Conservation (phyloP, 2,797 vertebrate genomes). For the Glossophaga mutica region DNA sequence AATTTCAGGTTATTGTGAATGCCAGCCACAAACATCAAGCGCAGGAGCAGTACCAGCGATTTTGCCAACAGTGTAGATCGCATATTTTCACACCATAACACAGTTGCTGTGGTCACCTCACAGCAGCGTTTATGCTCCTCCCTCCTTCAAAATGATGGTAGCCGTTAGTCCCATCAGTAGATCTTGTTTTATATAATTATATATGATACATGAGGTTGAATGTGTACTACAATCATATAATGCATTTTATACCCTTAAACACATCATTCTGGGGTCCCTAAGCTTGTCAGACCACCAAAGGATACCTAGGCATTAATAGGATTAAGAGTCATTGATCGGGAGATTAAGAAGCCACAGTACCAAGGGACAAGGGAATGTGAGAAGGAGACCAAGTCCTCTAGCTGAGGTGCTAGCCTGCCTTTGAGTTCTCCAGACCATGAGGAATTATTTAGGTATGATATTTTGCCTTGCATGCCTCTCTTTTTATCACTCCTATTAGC, state of each 20-base stretch:
- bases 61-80: background rate
- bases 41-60: background rate
- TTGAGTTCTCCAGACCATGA: background rate
- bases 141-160: background rate
- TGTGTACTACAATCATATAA: background rate
- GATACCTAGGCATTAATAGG: background rate
- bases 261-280: background rate
- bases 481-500: background rate
- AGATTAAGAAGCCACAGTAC: background rate
- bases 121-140: background rate
- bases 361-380: background rate
- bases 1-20: background rate
- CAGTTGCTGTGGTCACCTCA: background rate
- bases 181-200: background rate
- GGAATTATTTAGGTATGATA: background rate
- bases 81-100: background rate
- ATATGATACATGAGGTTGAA: background rate
- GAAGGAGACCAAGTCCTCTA: background rate
- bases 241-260: background rate
- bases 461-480: background rate
- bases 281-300: background rate
- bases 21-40: background rate
- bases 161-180: background rate
- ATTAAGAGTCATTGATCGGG: background rate
- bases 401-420: background rate